Conservation (phyloP, 2,797 vertebrate species). For the Macrochelys suwanniensis region DNA sequence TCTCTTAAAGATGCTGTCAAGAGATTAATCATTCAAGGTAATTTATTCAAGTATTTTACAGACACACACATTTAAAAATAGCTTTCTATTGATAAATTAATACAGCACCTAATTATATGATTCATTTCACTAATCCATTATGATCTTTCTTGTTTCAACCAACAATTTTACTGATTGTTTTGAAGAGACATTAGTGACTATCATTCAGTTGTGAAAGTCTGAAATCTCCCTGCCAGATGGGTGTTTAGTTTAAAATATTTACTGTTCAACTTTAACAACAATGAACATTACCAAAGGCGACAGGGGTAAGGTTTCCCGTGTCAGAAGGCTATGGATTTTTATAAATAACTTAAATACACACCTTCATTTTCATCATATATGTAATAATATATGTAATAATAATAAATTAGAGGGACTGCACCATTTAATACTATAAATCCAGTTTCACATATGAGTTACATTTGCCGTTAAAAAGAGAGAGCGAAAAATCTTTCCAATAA, state of each 20-base stretch:
- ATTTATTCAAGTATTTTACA: constrained; percentile 43
- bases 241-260: neutral
- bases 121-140: neutral
- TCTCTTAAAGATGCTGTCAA: constrained; percentile 62
- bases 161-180: neutral
- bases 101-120: neutral
- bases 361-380: neutral
- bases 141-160: neutral
- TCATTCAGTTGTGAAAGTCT: neutral
- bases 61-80: neutral
- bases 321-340: neutral
- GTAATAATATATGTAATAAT: neutral
- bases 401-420: neutral
- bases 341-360: neutral
- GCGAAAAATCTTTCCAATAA: neutral
- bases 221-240: neutral
- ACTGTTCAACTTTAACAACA: neutral
- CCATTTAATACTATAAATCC: neutral
- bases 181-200: neutral
- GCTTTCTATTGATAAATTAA: neutral
- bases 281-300: neutral
- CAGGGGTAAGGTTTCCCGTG: neutral
- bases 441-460: neutral
- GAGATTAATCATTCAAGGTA: constrained; percentile 37
- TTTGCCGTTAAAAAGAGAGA: neutral